Conservation (phyloP, 2,797 vertebrate genomes). For the Aselliscus stoliczkanus region DNA sequence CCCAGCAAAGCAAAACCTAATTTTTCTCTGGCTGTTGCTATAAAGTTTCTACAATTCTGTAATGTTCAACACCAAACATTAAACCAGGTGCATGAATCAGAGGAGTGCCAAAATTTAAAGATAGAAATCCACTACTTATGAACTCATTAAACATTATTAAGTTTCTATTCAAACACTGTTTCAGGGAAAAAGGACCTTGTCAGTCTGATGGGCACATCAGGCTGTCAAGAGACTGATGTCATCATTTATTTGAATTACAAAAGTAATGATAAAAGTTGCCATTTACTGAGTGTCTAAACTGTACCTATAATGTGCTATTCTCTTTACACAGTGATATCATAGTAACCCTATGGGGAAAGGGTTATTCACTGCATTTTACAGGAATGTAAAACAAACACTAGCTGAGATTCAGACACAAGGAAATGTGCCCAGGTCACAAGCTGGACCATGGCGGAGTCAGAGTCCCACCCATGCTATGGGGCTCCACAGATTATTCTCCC, state of each 20-base stretch:
- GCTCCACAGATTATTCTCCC: not conserved
- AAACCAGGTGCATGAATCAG: not conserved
- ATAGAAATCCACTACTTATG: not conserved
- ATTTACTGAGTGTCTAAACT: not conserved
- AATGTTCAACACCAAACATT: not conserved
- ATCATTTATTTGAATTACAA: conserved; percentile 26
- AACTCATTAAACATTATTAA: not conserved
- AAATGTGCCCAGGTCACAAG: not conserved
- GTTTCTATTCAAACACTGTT: not conserved
- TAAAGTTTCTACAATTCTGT: not conserved
- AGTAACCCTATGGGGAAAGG: not conserved
- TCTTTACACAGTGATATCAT: not conserved
- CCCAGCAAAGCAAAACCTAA: not conserved
- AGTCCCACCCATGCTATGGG: accelerated
- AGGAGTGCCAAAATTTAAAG: not conserved
- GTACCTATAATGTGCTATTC: not conserved
- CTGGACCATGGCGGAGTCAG: not conserved
- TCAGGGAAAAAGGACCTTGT: not conserved
- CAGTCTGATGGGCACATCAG: not conserved
- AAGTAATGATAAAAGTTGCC: not conserved
- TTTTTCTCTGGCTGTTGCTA: not conserved
- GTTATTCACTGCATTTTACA: not conserved
- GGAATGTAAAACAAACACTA: not conserved
- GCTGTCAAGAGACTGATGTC: not conserved
- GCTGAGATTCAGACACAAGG: not conserved